A percentile compares a stretch with the other conserved stretches of the same genome.
phyloP scores from a whole-genome alignment of 2,113 vertebrate genomes.

The Nansenia antarctica region DNA sequence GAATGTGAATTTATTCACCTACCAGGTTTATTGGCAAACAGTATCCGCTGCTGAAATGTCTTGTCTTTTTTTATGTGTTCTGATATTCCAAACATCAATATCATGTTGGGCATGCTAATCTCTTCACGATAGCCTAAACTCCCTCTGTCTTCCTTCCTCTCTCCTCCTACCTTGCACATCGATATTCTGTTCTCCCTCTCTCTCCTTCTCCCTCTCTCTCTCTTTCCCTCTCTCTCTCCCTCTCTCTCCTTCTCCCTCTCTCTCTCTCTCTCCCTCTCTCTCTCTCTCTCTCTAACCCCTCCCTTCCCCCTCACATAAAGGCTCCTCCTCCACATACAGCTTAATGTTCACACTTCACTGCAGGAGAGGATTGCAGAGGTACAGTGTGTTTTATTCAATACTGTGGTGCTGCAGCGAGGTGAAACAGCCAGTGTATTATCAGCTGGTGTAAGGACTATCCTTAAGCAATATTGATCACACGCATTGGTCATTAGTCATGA shows the following conservation, averaged over 20 bases:
- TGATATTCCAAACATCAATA: slow-evolving; percentile 34
- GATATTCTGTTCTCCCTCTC: slow-evolving; percentile 28
- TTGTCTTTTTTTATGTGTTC: slow-evolving; percentile 3
- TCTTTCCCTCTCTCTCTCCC: slow-evolving; percentile 1
- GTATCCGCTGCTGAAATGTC: slow-evolving; percentile 33
- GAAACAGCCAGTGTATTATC: slow-evolving; percentile 3
- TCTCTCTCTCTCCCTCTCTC: background rate
- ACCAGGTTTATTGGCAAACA: slow-evolving; percentile 44
- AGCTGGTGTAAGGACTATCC: background rate
- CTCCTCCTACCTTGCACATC: slow-evolving; percentile 29
- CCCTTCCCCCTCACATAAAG: slow-evolving; percentile 32
- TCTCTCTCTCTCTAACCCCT: slow-evolving; percentile 20
- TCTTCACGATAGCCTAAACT: slow-evolving; percentile 34
- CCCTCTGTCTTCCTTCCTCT: slow-evolving; percentile 2
- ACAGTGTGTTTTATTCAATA: slow-evolving; percentile 3
- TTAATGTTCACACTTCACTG: slow-evolving; percentile 67
- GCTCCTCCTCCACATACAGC: slow-evolving; percentile 71
- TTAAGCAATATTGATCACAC: background rate
- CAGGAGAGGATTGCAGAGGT: slow-evolving; percentile 54
- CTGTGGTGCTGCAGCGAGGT: background rate
- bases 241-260: background rate
- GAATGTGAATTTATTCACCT: slow-evolving; percentile 31
- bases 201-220: slow-evolving; percentile 4
- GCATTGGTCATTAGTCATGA: background rate
- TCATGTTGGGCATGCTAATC: slow-evolving; percentile 37